These are phyloP conservation scores for Acrobasis suavella DNA, from an alignment of 2,888 invertebrate species.

Conservation along the genomic window DNA sequence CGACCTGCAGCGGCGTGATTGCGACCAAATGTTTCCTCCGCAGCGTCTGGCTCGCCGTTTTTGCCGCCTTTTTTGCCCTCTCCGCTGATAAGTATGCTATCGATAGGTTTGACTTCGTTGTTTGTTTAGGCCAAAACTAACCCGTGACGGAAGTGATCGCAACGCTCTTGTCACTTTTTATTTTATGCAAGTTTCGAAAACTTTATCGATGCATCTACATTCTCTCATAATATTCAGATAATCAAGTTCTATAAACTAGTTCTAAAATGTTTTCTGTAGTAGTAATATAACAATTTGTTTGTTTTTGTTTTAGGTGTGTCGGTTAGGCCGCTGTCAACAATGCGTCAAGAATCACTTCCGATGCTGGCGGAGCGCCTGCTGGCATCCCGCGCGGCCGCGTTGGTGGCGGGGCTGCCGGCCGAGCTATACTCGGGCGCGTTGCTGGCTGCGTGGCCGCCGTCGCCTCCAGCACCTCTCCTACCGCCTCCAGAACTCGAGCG, in stretches of 20 bases:
- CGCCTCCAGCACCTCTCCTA: conserved; percentile 81
- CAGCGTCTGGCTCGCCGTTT: conserved; percentile 69
- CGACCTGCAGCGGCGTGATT: conserved; percentile 79
- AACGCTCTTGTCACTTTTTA: conserved; percentile 26
- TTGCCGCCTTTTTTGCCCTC: conserved; percentile 71
- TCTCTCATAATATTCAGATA: too few relatives aligned
- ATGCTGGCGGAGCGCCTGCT: conserved; percentile 78
- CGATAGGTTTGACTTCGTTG: conserved; percentile 71
- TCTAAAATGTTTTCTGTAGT: too few relatives aligned
- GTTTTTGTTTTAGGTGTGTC: conserved; percentile 65
- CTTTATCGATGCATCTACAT: neutral
- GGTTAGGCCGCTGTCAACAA: conserved; percentile 73
- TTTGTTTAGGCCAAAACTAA: conserved; percentile 75
- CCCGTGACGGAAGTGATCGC: conserved; percentile 70
- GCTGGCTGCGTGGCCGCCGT: conserved; percentile 80
- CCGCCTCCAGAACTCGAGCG: conserved; percentile 72
- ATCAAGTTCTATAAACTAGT: too few relatives aligned
- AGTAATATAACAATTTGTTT: conserved; percentile 8
- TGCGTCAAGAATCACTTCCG: conserved; percentile 77
- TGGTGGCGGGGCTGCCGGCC: conserved; percentile 82
- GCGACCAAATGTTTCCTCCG: conserved; percentile 81
- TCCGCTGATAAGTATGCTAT: conserved; percentile 77
- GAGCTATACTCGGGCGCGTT: conserved; percentile 85
- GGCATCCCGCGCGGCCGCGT: conserved; percentile 78
- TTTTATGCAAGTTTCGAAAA: conserved; percentile 3